Base-by-base conservation (phyloP, 1,140 invertebrate species). In the Formica selysi region DNA sequence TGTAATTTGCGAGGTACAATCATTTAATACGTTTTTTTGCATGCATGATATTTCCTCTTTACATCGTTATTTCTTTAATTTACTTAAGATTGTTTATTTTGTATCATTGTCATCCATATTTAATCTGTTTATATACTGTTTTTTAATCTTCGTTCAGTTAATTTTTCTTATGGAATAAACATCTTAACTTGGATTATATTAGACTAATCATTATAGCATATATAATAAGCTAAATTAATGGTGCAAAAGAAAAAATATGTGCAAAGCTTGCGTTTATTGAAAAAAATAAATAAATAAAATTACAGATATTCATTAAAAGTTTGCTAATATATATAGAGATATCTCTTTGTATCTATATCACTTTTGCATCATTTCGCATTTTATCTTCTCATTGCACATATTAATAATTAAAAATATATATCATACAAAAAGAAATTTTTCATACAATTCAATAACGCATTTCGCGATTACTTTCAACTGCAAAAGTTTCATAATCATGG, bases 371-470 rank as follows among this genome's bases (percentile, higher is more conserved):
- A 54, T 36, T 79, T 19, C 8, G 19, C 22, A 10, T 68, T 68
- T n/a, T 0, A n/a, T 38, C 3, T 16, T 2, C 16, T 41, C 57
- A 26, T 19, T 36, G n/a, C 41, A 7, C 8, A 6, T 10, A 32
- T 54, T 71, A 51, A 32, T 70, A 59, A 70, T 80, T 70, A 80
- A 70, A 80, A 80, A 70, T 38, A 7, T 4, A 7, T 71, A 29
- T 57, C 22, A 16, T 11, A 16, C 62, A 48, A 1, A 10, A 19
- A 38, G 41, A 70, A 29, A 44, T 41, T 57, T 80, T 41, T 22
- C 22, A 29, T 22, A 26, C 22, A 54, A 38, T 38, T 51, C 48
- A 13, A 51, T 16, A 51, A 51, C 13, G 4, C n/a, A 19, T 80
- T 80, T 70, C 16, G 19, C 10, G 16, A 48, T 29, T n/a, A 51